Evolutionary conservation across 2,888 invertebrate species (phyloP).

Genomic region (Meandrusa payeni): DNA sequence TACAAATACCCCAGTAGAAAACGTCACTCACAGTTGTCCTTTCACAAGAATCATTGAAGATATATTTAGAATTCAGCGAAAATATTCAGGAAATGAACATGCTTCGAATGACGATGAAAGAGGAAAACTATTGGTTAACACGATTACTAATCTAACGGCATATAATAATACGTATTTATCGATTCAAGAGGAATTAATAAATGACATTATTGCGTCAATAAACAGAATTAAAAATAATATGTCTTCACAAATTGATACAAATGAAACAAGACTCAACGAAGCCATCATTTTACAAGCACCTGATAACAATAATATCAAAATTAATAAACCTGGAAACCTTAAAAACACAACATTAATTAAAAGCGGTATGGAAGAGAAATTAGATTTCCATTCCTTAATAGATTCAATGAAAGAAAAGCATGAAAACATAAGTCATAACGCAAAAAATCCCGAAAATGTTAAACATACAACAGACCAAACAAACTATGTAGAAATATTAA

Average conservation of each 20-base stretch:
- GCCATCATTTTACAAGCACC: slow-evolving; percentile 59
- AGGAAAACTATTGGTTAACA: slow-evolving; percentile 77
- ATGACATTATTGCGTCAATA: slow-evolving; percentile 68
- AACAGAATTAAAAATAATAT: slow-evolving; percentile 67
- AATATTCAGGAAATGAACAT: slow-evolving; percentile 39
- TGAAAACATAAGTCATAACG: background rate
- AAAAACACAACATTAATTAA: slow-evolving; percentile 43
- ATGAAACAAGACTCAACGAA: slow-evolving; percentile 53
- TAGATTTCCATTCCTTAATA: slow-evolving; percentile 36
- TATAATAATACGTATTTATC: slow-evolving; percentile 45
- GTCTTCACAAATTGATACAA: slow-evolving; percentile 37
- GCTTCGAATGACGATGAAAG: slow-evolving; percentile 62
- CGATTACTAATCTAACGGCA: slow-evolving; percentile 74
- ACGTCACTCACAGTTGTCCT: slow-evolving; percentile 56
- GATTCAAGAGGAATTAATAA: slow-evolving; percentile 60
- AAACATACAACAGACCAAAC: slow-evolving; percentile 42
- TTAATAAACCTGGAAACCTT: slow-evolving; percentile 25
- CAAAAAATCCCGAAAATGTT: slow-evolving; percentile 22
- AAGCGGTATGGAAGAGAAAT: slow-evolving; percentile 61
- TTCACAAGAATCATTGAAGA: slow-evolving; percentile 69
- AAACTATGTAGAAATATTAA: slow-evolving; percentile 63
- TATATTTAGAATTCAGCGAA: slow-evolving; percentile 62
- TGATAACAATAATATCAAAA: slow-evolving; percentile 23
- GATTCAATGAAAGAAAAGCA: slow-evolving; percentile 28
- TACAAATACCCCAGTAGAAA: slow-evolving; percentile 31